Evolutionary conservation across 2,113 vertebrate species (phyloP).

Genomic region (Hemicordylus capensis): DNA sequence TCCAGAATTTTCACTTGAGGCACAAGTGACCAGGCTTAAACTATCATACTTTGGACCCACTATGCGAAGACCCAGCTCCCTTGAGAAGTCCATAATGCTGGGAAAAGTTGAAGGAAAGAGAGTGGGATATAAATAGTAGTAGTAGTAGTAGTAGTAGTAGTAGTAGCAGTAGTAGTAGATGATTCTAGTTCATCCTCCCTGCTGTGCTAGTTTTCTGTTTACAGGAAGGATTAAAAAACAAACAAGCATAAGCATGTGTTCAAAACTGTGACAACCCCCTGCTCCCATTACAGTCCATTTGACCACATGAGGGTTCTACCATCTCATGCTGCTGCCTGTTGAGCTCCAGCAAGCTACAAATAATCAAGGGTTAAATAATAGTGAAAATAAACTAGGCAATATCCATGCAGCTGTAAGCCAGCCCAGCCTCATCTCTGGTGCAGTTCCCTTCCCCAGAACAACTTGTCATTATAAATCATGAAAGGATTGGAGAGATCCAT

Average conservation of each 20-base stretch:
- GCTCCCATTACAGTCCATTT: no score
- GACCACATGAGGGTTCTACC: not conserved
- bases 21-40: no score
- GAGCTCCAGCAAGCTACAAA: not conserved
- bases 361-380: not conserved
- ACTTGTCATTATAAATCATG: not conserved
- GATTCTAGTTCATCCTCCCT: no score
- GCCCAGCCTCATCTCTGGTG: not conserved
- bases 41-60: no score
- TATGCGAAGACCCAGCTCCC: no score
- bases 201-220: not conserved
- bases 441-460: not conserved
- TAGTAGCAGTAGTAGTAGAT: no score
- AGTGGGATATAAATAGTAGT: no score
- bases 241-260: not conserved
- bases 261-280: not conserved
- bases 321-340: not conserved
- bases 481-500: not conserved
- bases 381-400: not conserved
- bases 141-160: no score
- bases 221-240: not conserved
- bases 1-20: no score
- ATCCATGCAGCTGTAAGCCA: not conserved
- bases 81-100: no score
- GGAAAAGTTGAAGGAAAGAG: no score